Evolutionary conservation across 2,113 vertebrate species (phyloP), one percentile per base, ranked within the genome.

Genomic region (Halichoerus grypus): DNA sequence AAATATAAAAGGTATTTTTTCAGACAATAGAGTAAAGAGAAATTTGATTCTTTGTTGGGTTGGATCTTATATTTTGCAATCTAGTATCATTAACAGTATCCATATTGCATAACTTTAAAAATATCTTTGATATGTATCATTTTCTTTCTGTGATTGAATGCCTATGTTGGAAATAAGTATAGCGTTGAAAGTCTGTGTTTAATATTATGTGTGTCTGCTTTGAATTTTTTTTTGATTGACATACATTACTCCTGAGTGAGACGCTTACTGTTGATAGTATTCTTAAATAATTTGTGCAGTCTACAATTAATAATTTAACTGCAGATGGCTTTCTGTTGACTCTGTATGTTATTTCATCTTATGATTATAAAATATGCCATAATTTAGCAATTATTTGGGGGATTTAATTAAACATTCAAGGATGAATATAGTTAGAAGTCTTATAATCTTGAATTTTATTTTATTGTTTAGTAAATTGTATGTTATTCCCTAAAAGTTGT

Each of bases 261-360:
- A 87, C 51, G 39, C 31, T 92, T 94, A 31, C 21, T 87, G 24
- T 90, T 81, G n/a, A 18, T 85, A 85, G 4, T 89, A 61, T 94
- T 96, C 55, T 85, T 67, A 79, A 90, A 81, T 81, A 93, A 81
- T 86, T 93, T 86, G 18, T 91, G 46, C 11, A 53, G 33, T 61
- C 46, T 67, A 28, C 31, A 61, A 53, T 94, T 91, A 65, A 79
- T 89, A 84, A n/a, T 88, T 87, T 91, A 91, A 81, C 26, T 77
- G 63, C 18, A 84, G 24, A 55, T 92, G 74, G 22, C 31, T 95
- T 76, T 89, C 36, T 83, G 67, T 49, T 88, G 79, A 42, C 33
- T 91, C 74, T 91, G 59, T 88, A 31, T 82, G 67, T 80, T 85
- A 42, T 79, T 97, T 95, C 69, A 77, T 95, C 63, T 90, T 97